Conservation (phyloP, 2,888 invertebrate species). For the Bombylius discolor region DNA sequence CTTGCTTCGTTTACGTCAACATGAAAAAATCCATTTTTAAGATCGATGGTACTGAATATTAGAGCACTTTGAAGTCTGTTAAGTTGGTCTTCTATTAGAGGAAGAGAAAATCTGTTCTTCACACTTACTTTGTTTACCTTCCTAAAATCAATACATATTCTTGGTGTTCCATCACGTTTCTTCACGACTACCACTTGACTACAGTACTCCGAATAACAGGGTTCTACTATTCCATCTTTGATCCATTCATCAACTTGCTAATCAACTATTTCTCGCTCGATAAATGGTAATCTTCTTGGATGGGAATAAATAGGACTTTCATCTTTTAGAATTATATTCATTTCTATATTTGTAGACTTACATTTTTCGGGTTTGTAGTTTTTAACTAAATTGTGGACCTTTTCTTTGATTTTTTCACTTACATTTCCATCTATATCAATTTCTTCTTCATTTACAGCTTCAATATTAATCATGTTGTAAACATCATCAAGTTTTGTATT, state of each 20-base stretch:
- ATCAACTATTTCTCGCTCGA: neutral
- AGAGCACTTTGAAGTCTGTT: too few species aligned
- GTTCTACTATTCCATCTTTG: neutral
- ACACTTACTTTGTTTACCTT: slow-evolving; percentile 4
- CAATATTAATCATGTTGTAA: too few species aligned
- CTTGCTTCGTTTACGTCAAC: too few species aligned
- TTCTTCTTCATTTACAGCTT: too few species aligned
- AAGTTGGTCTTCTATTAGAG: slow-evolving; percentile 8
- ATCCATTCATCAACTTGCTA: slow-evolving; percentile 2
- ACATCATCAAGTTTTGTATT: neutral
- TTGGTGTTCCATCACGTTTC: neutral
- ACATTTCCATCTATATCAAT: too few species aligned
- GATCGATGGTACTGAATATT: too few species aligned
- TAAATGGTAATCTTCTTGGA: neutral
- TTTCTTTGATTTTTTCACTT: neutral
- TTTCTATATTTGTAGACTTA: neutral
- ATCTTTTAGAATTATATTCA: slow-evolving; percentile 21
- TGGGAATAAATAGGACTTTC: slow-evolving; percentile 19
- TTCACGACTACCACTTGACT: slow-evolving; percentile 13
- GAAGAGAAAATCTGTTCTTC: slow-evolving; percentile 2
- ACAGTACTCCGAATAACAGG: slow-evolving; percentile 12
- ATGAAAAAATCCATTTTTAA: too few species aligned
- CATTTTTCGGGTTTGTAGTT: neutral
- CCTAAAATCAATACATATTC: slow-evolving; percentile 25
- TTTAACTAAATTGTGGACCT: neutral